Evolutionary conservation across 2,888 invertebrate species (phyloP).

Genomic region (Patella depressa): DNA sequence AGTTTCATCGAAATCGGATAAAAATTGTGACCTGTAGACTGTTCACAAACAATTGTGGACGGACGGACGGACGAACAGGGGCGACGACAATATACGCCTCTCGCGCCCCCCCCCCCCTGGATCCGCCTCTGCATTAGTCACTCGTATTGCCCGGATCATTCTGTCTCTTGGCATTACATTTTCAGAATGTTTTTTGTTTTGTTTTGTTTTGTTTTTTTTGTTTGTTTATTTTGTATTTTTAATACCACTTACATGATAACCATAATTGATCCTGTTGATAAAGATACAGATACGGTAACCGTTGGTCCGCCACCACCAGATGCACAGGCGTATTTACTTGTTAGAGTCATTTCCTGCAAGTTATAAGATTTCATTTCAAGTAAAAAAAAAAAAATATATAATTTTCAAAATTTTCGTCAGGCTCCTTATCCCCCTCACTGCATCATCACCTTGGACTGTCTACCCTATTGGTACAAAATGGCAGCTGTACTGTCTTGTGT

Average conservation of each 20-base stretch:
- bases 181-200: too few species aligned
- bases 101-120: too few species aligned
- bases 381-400: background rate
- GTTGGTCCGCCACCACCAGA: slow-evolving; percentile 15
- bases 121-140: too few species aligned
- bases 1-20: too few species aligned
- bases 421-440: background rate
- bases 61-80: too few species aligned
- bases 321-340: slow-evolving; percentile 30
- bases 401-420: background rate
- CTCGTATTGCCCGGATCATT: too few species aligned
- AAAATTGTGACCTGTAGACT: too few species aligned
- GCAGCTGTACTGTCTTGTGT: background rate
- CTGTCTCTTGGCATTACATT: too few species aligned
- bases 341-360: slow-evolving; percentile 27
- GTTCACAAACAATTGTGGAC: too few species aligned
- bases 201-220: too few species aligned
- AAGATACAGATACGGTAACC: background rate
- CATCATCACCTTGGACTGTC: background rate
- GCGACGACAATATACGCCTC: too few species aligned
- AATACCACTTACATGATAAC: slow-evolving; percentile 27
- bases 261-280: slow-evolving; percentile 26
- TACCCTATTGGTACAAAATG: background rate
- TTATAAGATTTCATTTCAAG: background rate
- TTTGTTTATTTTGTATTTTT: too few species aligned